Evolutionary conservation across 2,797 vertebrate genomes (phyloP).

Genomic region (Clarias fuscus): DNA sequence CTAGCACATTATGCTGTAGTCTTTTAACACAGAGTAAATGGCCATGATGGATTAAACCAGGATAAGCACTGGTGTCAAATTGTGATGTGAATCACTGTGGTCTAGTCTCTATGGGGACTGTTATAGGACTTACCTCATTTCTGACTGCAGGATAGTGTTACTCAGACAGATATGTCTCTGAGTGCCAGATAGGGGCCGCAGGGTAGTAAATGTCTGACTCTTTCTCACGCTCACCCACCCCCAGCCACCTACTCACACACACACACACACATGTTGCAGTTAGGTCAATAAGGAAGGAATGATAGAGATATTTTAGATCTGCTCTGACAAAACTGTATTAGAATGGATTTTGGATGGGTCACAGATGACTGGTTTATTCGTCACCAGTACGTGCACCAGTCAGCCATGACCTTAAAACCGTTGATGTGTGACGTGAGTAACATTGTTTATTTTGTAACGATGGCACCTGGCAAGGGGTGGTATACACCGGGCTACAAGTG

Average conservation of each 20-base stretch:
- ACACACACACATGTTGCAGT: conserved; percentile 13
- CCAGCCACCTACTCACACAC: not conserved
- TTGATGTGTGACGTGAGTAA: too few species aligned
- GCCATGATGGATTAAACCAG: not conserved
- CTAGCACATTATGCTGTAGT: not conserved
- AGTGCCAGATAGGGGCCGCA: conserved; percentile 63
- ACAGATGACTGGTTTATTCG: not conserved
- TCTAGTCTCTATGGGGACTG: conserved; percentile 18
- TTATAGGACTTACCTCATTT: conserved; percentile 44
- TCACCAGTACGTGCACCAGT: too few species aligned
- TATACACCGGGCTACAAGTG: too few species aligned
- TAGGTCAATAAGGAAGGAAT: not conserved
- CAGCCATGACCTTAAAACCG: too few species aligned
- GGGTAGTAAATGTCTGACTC: conserved; percentile 61
- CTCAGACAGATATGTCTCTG: conserved; percentile 59
- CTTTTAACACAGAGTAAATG: not conserved
- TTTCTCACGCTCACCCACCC: conserved; percentile 20
- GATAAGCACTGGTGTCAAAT: conserved; percentile 11
- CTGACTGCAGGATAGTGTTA: conserved; percentile 60
- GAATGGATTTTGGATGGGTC: not conserved
- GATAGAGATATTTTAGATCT: not conserved
- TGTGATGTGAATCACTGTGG: conserved; percentile 25
- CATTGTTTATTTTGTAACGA: too few species aligned
- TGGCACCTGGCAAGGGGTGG: too few species aligned
- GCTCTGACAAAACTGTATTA: not conserved